Base-by-base conservation (phyloP, 2,888 invertebrate species). In the Caenorhabditis drosophilae region DNA sequence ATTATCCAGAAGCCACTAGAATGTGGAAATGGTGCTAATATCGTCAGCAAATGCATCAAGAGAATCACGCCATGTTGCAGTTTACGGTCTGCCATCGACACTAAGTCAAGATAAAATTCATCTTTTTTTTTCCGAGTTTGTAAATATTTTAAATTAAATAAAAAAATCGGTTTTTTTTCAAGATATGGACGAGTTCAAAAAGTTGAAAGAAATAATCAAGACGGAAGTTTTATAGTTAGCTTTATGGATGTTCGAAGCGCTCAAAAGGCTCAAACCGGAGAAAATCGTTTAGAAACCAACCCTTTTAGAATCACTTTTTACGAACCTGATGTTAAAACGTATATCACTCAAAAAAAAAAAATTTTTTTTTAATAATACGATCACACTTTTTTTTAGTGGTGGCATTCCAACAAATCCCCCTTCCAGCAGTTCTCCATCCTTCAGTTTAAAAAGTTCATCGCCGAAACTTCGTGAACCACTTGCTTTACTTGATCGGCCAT, bases 21-120 rank as follows among this genome's bases (percentile, higher is more conserved):
- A 58, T 64, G 64, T 44, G 38, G 53, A 63, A 38, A 63, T 63
- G 57, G 53, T 58, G 34, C 49, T 46, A 41, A 22, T 22, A 18
- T 44, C 52, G 23, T 26, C 41, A 26, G n/a, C 47, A 42, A 53
- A 52, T 20, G 15, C 38, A 44, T 35, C 44, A 38, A 51, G 57
- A 25, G 70, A 72, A 48, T 62, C 63, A 23, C 60, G 71, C 16
- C 71, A 74, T 46, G 67, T 74, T 12, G 53, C 57, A 22, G 62
- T 74, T 27, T 45, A 51, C 22, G 69, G 67, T 22, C 50, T 72
- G 20, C 67, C 69, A 3, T 31, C 27, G 1, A 31, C 22, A n/a
- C 34, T 57, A 4, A 6, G 50, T 1, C 59, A 59, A 16, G 63
- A 62, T 1, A 45, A 36, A 9, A 41, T 72, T 20, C 36, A 55